Base-by-base conservation (phyloP, 2,797 vertebrate species). In the Molossus alvarezi region DNA sequence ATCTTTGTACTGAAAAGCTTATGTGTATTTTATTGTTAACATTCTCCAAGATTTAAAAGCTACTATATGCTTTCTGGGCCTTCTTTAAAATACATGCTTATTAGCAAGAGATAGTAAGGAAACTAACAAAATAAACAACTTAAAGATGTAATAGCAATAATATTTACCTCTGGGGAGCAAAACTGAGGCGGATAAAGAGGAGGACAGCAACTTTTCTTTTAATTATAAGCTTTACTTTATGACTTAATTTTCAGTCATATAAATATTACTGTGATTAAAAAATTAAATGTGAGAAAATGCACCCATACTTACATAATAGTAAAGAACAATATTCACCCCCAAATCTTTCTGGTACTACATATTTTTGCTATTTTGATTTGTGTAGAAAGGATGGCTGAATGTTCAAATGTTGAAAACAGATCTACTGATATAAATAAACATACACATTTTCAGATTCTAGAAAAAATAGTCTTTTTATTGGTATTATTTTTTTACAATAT, bases 21-120 rank as follows among this genome's bases (percentile, higher is more conserved):
- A 27, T 57, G 3, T 27, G 37, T 81, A 72, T 92, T 84, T 96
- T 81, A 96, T 58, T 80, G 25, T 69, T 88, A 90, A 6, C 37
- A 27, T 79, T 90, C 20, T 90, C 29, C 62, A 33, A 85, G 27
- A 82, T 90, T 94, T 76, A 87, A 88, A 96, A n/a, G 33, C 51
- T 53, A 71, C 53, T 41, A 29, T 86, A 81, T 25, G 4, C 25
- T 79, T 89, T 92, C 17, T 29, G 15, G 37, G 17, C 4, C 1
- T 33, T 21, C n/a, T 83, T 95, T 80, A 55, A 92, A 48, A 75
- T 37, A 53, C 17, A 76, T 45, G 10, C 0, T 79, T 84, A 89
- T 67, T 82, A 83, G 14, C 48, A 91, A 62, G 60, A 77, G 3
- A 91, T 23, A 29, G 4, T 80, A 75, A 80, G 6, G 37, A 83